Conservation (phyloP, 1,140 invertebrate genomes). For the Hypsibius dujardini region DNA sequence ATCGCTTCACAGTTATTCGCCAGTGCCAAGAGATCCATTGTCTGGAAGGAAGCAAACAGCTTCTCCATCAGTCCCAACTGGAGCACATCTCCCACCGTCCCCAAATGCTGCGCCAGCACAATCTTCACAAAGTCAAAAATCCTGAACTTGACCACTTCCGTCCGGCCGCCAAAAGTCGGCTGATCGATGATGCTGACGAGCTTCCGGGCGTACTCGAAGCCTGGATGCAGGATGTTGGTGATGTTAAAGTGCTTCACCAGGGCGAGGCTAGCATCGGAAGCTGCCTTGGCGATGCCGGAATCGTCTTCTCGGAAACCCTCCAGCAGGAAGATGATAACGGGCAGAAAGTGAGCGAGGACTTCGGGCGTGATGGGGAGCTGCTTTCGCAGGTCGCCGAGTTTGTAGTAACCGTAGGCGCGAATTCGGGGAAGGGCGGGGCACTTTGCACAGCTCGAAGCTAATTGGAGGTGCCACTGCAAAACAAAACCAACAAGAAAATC, state of each 20-base stretch:
- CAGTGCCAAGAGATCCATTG: background rate
- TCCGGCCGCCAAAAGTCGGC: background rate
- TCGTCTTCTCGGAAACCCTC: conserved; percentile 3
- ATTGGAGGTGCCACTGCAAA: background rate
- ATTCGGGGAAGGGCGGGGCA: background rate
- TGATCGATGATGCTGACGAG: background rate
- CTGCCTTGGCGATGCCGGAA: background rate
- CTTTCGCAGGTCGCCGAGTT: background rate
- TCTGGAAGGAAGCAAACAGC: background rate
- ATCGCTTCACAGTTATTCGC: background rate
- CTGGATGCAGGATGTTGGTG: conserved; percentile 4
- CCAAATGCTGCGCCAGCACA: background rate
- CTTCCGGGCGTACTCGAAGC: background rate
- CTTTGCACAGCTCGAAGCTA: background rate
- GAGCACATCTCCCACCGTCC: background rate
- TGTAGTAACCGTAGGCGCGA: background rate
- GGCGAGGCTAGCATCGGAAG: background rate
- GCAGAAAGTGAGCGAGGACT: background rate
- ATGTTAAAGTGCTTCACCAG: background rate
- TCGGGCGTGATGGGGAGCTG: background rate
- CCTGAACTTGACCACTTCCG: conserved; percentile 1
- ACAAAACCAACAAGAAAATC: too few relatives aligned
- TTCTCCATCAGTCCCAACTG: conserved; percentile 7
- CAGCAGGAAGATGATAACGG: background rate
- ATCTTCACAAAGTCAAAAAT: background rate